Base-by-base conservation (phyloP, 2,888 invertebrate species). In the Anaspis maculata region DNA sequence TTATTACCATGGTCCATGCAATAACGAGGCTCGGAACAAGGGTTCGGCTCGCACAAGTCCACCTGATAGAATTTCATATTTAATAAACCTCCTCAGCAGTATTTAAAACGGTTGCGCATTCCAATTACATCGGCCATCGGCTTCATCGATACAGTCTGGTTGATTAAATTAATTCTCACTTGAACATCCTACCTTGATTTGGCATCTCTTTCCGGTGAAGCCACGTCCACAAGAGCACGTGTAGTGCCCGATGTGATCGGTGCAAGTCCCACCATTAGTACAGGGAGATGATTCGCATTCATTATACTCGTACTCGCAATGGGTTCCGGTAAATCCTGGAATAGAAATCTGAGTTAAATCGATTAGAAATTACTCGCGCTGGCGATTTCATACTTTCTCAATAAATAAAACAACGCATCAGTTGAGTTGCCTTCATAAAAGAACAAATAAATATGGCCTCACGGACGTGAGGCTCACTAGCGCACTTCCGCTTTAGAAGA, bases 211-310 rank as follows among this genome's bases (percentile, higher is more conserved):
- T 46, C 83, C 83, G 7, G 76, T 74, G 61, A 76, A 83, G 16
- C 83, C 83, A 31, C 79, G 73, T 3, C 76, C 74, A 60, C 83
- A 83, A 27, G 73, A 69, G 59, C 83, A 83, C 40, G 69, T 68
- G 61, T 73, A 83, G 39, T 76, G 73, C 26, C 77, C 79, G 49
- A 83, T 74, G 57, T 75, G 76, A 67, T 83, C 82, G 37, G 76
- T 78, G 66, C 83, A 84, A 25, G 79, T 78, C 44, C 83, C 83
- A 25, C 77, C 79, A 61, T 83, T 79, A 35, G 72, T 70, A 59
- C 83, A 84, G 25, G 83, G 83, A 37, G 79, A 77, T 43, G 80
- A 79, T 59, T 79, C 78, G 58, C 84, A 84, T 63, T 83, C 82
- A 61, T 83, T 79, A 66, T 79, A 82, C 57, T 82, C 79, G 56